A percentile compares a stretch with the other conserved stretches of the same genome.
Evolutionary conservation across 2,888 invertebrate genomes (phyloP).

Genomic region (Myopa testacea): DNA sequence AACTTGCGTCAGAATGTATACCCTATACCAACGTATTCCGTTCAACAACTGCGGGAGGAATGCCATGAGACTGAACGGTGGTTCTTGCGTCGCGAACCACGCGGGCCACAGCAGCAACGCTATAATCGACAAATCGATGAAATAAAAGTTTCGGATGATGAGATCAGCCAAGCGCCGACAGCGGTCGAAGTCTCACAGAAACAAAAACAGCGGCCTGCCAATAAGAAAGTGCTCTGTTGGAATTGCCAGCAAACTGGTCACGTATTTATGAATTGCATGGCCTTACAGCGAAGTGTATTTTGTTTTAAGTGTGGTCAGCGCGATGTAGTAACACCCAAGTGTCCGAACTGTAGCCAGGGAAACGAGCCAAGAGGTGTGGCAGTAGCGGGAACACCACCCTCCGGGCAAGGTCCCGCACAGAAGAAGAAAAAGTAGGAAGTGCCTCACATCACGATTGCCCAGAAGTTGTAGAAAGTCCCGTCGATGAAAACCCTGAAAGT

Average conservation of each 20-base stretch:
- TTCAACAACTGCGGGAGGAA: slow-evolving; percentile 18
- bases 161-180: background rate
- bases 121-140: background rate
- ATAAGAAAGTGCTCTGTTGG: too few relatives aligned
- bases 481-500: too few relatives aligned
- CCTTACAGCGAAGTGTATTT: slow-evolving; percentile 13
- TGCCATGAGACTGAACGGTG: slow-evolving; percentile 14
- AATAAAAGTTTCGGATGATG: background rate
- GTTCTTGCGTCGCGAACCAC: background rate
- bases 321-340: slow-evolving; percentile 8
- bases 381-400: background rate
- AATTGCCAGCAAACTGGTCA: too few relatives aligned
- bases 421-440: background rate
- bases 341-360: slow-evolving; percentile 20
- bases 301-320: slow-evolving; percentile 30
- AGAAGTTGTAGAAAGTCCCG: too few relatives aligned
- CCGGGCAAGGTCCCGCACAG: background rate
- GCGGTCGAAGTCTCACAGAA: background rate
- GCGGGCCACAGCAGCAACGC: background rate
- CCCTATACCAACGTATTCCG: slow-evolving; percentile 11
- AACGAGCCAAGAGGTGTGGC: slow-evolving; percentile 3
- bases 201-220: background rate
- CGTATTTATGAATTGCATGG: background rate
- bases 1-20: slow-evolving; percentile 17
- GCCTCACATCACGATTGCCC: too few relatives aligned